Evolutionary conservation across 1,140 invertebrate species (phyloP), one percentile per base, ranked within the genome.

Genomic region (Bombus waltoni): DNA sequence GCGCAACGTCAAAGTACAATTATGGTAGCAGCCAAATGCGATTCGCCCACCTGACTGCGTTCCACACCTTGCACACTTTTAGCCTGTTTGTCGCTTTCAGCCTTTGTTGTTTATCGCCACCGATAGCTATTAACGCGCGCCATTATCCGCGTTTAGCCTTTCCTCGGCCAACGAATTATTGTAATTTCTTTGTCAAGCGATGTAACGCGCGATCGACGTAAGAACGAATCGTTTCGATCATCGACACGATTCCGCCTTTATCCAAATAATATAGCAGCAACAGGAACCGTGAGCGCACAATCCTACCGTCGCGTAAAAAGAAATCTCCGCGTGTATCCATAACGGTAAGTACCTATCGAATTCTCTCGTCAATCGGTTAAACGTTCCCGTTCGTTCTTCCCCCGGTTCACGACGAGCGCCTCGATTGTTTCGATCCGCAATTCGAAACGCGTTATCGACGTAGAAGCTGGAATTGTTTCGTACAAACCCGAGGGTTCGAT

Each of bases 1-100:
- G 88, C 25, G 40, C 59, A 89, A 84, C 57, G 86, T 80, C 38
- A 22, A 85, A 59, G 88, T 74, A 83, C 70, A 72, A 86, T 85
- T 89, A 83, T 85, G 78, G 81, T 72, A 71, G 88, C 80, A 84
- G 42, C 78, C 68, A 85, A 89, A 90, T 70, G 72, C 74, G 81
- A 85, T 78, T 87, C 85, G 77, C 86, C 86, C 80, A 90, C 78
- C 47, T 70, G 74, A 81, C 88, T 28, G 66, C 77, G 81, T 74
- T 86, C 80, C 59, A 28, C n/a, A 70, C 70, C 75, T 89, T 59
- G 87, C 68, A 82, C 57, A 62, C 89, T 65, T 65, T 73, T 74
- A 57, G 57, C 57, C 79, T 38, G 71, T 40, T 42, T 44, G 68
- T 73, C 76, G 59, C 74, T 22, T 65, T 47, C 71, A 42, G 8